Evolutionary conservation across 2,797 vertebrate species (phyloP).

Genomic region (Antennarius maculatus): DNA sequence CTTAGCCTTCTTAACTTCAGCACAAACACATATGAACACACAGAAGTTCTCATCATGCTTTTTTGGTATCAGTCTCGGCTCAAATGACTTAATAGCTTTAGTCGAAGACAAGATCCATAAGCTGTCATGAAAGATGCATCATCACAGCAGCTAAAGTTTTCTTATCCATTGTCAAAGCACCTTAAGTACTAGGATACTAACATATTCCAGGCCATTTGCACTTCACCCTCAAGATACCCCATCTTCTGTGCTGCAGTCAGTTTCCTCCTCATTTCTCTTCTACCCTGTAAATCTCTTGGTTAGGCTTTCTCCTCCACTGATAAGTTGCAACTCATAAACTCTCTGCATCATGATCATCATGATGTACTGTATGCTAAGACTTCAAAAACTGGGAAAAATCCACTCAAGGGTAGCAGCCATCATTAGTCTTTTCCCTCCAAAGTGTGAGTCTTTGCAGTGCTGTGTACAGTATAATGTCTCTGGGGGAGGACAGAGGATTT

Average conservation of each 20-base stretch:
- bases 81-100: constrained; percentile 64
- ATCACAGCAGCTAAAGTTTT: constrained; percentile 63
- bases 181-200: constrained; percentile 56
- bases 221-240: constrained; percentile 26
- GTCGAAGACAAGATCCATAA: constrained; percentile 57
- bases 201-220: constrained; percentile 66
- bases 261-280: constrained; percentile 2
- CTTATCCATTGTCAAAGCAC: constrained; percentile 55
- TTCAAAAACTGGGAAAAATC: neutral
- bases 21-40: constrained; percentile 13
- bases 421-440: neutral
- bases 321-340: constrained; percentile 46
- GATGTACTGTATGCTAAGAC: constrained; percentile 23
- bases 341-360: neutral
- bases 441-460: neutral
- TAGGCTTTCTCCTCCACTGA: neutral
- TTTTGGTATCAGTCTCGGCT: constrained; percentile 36
- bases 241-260: neutral
- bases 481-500: neutral
- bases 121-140: constrained; percentile 69
- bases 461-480: constrained; percentile 5
- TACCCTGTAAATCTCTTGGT: neutral
- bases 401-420: neutral
- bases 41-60: constrained; percentile 9
- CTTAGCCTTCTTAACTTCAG: constrained; percentile 22